These are phyloP conservation scores for Paraplagusia blochii DNA, from an alignment of 2,113 vertebrate genomes.

Conservation along the genomic window DNA sequence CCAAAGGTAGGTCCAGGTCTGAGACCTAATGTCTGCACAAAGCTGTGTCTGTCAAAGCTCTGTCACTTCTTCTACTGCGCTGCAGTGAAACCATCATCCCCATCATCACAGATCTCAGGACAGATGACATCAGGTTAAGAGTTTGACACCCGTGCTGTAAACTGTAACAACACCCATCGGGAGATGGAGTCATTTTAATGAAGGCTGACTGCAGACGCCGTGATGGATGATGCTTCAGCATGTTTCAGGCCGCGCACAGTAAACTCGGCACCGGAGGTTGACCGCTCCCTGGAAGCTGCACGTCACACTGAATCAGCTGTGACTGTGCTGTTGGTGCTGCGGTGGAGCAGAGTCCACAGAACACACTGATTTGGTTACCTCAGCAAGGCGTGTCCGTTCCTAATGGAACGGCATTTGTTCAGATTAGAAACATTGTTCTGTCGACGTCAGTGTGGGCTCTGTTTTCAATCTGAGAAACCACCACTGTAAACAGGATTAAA, in stretches of 20 bases:
- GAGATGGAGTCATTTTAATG: constrained; percentile 14
- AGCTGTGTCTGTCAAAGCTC: too few species aligned
- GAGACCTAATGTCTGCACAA: too few species aligned
- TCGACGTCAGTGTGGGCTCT: too few species aligned
- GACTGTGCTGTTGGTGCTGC: background rate
- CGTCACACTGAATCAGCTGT: background rate
- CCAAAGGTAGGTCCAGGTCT: too few species aligned
- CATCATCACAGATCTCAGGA: background rate
- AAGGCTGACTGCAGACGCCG: constrained; percentile 5
- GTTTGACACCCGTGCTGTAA: constrained; percentile 5
- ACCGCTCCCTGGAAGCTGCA: constrained; percentile 2
- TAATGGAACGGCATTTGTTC: too few species aligned
- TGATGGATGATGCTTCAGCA: background rate
- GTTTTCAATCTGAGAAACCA: too few species aligned
- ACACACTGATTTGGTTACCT: too few species aligned
- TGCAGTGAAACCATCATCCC: too few species aligned
- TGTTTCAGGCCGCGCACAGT: background rate
- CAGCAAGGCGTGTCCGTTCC: too few species aligned
- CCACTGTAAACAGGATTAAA: too few species aligned
- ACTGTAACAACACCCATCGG: constrained; percentile 12
- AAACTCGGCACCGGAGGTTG: constrained; percentile 35
- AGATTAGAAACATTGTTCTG: too few species aligned
- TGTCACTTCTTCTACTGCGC: too few species aligned
- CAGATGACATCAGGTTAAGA: constrained; percentile 12
- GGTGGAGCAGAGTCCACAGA: background rate